Percentiles rank a stretch among this genome's conserved stretches.
Conservation (phyloP, 2,888 invertebrate species). For the Clunio marinus region DNA sequence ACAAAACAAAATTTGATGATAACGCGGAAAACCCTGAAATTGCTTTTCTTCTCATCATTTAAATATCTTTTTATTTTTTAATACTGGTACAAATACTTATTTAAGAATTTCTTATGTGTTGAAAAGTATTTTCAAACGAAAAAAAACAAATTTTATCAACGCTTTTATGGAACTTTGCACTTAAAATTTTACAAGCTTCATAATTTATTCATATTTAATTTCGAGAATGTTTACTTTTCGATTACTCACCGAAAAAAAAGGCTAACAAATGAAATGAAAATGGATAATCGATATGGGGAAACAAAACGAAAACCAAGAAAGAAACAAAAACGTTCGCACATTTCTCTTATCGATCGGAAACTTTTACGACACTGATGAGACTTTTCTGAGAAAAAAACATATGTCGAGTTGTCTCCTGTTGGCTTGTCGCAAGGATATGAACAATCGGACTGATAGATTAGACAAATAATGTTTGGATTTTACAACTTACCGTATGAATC, state of each 20-base stretch:
- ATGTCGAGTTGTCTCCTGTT: not conserved
- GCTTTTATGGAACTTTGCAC: no score
- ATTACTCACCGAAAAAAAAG: slow-evolving; percentile 13
- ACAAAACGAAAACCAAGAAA: not conserved
- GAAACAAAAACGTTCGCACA: slow-evolving; percentile 11
- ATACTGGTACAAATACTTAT: no score
- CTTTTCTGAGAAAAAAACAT: not conserved
- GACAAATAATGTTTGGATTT: not conserved
- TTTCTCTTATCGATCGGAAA: not conserved
- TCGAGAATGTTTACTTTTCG: slow-evolving; percentile 2
- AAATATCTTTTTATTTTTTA: no score
- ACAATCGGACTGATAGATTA: not conserved
- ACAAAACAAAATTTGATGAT: no score
- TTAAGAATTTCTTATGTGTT: no score
- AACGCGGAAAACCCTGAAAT: no score
- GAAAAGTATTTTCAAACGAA: no score
- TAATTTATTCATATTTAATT: no score
- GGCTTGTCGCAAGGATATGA: not conserved
- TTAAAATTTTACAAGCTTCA: no score
- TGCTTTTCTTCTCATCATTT: no score
- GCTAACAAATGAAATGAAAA: not conserved
- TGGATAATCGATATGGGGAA: not conserved
- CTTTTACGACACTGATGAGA: slow-evolving; percentile 2
- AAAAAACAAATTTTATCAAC: no score
- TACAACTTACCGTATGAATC: slow-evolving; percentile 32